These are phyloP conservation scores for Myotis myotis DNA, from an alignment of 2,797 vertebrate genomes.

Conservation along the genomic window DNA sequence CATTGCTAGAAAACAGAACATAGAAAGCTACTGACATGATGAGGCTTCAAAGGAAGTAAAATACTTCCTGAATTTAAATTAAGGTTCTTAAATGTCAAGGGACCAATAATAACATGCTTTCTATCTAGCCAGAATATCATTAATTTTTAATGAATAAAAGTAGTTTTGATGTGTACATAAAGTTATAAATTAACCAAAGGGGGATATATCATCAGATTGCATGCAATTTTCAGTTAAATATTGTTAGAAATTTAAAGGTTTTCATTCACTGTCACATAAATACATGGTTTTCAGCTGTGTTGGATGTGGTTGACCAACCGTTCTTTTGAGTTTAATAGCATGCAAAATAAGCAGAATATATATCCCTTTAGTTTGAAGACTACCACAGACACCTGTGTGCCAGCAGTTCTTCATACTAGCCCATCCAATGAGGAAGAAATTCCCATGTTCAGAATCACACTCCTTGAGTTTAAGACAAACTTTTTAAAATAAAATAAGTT, in stretches of 20 bases:
- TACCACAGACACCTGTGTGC: neutral
- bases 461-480: neutral
- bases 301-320: neutral
- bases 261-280: neutral
- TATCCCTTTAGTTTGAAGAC: neutral
- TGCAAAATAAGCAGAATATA: neutral
- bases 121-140: neutral
- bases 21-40: neutral
- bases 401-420: neutral
- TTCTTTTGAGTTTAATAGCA: neutral
- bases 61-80: conserved; percentile 48
- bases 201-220: neutral
- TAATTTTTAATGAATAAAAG: conserved; percentile 53
- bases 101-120: conserved; percentile 24
- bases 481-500: neutral
- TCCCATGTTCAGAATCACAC: neutral
- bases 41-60: conserved; percentile 31
- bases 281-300: neutral
- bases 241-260: neutral
- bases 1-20: neutral
- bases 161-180: conserved; percentile 32
- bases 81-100: conserved; percentile 53
- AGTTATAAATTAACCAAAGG: neutral
- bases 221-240: neutral
- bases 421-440: neutral